phyloP scores from a whole-genome alignment of 2,888 invertebrate species.

The Anodontia alba region DNA sequence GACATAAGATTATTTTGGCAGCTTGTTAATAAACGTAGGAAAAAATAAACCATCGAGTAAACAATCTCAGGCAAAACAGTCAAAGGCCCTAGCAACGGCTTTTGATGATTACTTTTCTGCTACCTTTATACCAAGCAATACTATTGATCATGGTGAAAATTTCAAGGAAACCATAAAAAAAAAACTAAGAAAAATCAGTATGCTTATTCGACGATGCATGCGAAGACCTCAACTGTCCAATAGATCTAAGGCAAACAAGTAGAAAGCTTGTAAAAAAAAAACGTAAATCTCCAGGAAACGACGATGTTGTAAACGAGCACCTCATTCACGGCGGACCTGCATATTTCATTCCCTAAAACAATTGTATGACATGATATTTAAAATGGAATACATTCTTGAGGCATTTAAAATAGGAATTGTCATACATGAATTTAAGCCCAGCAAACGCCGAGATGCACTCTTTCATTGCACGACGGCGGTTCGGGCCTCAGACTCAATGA shows the following conservation, averaged over 20 bases:
- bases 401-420: conserved; percentile 28
- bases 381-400: background rate
- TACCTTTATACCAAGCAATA: background rate
- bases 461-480: no score
- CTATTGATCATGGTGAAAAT: background rate
- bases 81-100: background rate
- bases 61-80: background rate
- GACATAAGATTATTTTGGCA: background rate
- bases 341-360: background rate
- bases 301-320: conserved; percentile 12
- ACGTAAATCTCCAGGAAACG: conserved; percentile 14
- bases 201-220: background rate
- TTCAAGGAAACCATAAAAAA: background rate
- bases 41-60: background rate
- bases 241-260: background rate
- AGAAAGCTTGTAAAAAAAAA: background rate
- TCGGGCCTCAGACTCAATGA: no score
- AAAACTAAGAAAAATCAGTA: background rate
- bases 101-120: background rate
- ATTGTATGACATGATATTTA: conserved; percentile 9
- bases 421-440: conserved; percentile 22
- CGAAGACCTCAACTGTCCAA: background rate
- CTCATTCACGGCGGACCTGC: conserved; percentile 6
- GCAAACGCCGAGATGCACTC: background rate
- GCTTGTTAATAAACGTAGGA: background rate